A percentile compares a stretch with the other conserved stretches of the same genome.
phyloP scores from a whole-genome alignment of 1,140 invertebrate species.

The Orius laevigatus region DNA sequence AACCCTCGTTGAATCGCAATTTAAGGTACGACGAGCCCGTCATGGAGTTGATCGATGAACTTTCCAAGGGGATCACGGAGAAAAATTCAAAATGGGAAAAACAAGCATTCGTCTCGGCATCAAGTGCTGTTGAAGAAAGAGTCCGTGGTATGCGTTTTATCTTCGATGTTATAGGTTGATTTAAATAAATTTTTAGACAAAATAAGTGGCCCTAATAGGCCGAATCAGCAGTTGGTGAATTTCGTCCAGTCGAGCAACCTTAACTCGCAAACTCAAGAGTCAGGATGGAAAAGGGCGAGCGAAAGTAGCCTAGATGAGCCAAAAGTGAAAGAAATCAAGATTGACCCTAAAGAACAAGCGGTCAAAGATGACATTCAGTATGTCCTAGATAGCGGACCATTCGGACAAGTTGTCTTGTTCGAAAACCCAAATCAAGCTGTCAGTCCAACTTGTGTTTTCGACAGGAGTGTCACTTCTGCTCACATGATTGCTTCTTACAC shows the following conservation, averaged over 20 bases:
- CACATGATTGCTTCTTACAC: slow-evolving; percentile 9
- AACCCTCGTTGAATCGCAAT: too few species aligned
- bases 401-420: slow-evolving; percentile 13
- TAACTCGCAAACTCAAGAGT: too few species aligned
- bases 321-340: background rate
- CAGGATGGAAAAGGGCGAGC: too few species aligned
- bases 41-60: slow-evolving; percentile 55
- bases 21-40: slow-evolving; percentile 58
- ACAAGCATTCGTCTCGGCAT: slow-evolving; percentile 59
- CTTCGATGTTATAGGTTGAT: background rate
- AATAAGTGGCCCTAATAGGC: too few species aligned
- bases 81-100: slow-evolving; percentile 46
- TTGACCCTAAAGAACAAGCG: background rate
- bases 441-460: slow-evolving; percentile 4
- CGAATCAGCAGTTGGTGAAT: too few species aligned
- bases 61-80: slow-evolving; percentile 52
- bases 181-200: too few species aligned
- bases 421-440: background rate
- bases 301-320: too few species aligned
- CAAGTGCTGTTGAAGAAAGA: slow-evolving; percentile 49
- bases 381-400: slow-evolving; percentile 5
- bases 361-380: background rate
- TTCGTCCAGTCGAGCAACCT: too few species aligned
- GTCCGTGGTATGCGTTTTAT: slow-evolving; percentile 35
- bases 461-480: slow-evolving; percentile 9